Conservation (phyloP, 2,113 vertebrate genomes). For the Probosciger aterrimus region DNA sequence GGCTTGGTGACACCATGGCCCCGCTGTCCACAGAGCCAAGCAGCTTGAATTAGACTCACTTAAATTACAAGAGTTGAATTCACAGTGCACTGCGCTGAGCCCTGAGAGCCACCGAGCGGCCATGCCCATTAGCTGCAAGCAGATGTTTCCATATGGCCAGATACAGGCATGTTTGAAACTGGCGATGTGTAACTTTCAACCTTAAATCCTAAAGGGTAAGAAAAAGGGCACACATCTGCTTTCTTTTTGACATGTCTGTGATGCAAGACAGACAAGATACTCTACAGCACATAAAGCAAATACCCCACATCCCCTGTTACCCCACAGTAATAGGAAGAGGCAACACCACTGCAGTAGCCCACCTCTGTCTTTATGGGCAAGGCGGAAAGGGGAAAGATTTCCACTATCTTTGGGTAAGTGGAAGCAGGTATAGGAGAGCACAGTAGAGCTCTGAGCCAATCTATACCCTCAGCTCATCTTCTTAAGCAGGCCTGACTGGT, state of each 20-base stretch:
- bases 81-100: background rate
- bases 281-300: background rate
- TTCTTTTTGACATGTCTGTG: background rate
- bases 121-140: background rate
- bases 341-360: background rate
- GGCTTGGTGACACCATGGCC: background rate
- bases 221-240: background rate
- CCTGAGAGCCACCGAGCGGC: background rate
- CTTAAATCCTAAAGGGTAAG: rapidly evolving
- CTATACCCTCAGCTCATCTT: background rate
- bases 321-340: background rate
- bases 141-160: rapidly evolving
- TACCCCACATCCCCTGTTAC: rapidly evolving
- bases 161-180: rapidly evolving
- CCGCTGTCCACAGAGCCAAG: background rate
- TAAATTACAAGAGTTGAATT: background rate
- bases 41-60: background rate
- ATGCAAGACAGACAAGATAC: background rate
- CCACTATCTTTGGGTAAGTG: rapidly evolving
- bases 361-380: background rate
- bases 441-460: background rate
- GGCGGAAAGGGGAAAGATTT: background rate
- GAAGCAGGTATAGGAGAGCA: background rate
- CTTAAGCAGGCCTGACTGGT: background rate
- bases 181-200: rapidly evolving